A percentile compares a stretch with the other conserved stretches of the same genome.
phyloP scores from a whole-genome alignment of 2,797 vertebrate genomes.

The Antrozous pallidus region DNA sequence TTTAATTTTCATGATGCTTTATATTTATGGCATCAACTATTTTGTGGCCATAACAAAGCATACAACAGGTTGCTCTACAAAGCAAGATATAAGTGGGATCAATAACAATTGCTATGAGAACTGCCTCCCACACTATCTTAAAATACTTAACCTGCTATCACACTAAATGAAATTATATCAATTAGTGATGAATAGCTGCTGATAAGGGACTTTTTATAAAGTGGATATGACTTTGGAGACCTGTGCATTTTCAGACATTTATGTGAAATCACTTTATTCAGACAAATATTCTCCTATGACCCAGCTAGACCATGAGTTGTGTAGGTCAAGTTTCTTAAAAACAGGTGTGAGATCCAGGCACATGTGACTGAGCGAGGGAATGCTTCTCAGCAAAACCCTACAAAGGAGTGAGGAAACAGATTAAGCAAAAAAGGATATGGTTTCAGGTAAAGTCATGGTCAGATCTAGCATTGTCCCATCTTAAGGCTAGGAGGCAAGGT shows the following conservation, averaged over 20 bases:
- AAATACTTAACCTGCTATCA: neutral
- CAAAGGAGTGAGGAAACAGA: neutral
- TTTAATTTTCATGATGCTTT: neutral
- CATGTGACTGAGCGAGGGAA: neutral
- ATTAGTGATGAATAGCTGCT: neutral
- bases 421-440: neutral
- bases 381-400: neutral
- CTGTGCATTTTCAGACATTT: neutral
- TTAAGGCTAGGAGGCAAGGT: neutral
- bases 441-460: neutral
- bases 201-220: neutral
- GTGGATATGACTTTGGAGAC: neutral
- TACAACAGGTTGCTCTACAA: neutral
- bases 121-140: neutral
- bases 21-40: neutral
- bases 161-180: neutral
- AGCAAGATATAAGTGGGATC: neutral
- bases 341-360: neutral
- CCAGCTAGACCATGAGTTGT: neutral
- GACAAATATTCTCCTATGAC: constrained; percentile 4
- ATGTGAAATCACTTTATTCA: neutral
- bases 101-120: neutral
- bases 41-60: neutral
- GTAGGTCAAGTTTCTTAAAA: neutral
- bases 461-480: too few relatives aligned